Conservation (phyloP, 2,797 vertebrate genomes). For the Sternarchorhynchus goeldii region DNA sequence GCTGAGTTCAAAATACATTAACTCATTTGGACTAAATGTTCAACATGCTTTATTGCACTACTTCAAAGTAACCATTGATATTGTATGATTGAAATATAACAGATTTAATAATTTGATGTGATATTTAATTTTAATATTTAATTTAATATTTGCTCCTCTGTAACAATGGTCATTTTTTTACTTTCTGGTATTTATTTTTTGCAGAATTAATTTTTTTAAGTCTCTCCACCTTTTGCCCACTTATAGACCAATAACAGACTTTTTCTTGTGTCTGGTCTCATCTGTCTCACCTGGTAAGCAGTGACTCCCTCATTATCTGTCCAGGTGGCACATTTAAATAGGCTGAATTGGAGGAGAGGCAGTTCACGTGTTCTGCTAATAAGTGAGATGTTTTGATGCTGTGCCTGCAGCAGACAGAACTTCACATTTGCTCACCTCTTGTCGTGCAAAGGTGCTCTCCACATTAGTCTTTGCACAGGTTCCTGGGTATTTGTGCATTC, state of each 20-base stretch:
- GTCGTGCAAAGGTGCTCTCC: neutral
- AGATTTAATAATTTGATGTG: too few species aligned
- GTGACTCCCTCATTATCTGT: neutral
- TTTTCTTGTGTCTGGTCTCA: neutral
- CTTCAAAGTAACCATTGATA: too few species aligned
- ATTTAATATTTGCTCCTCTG: too few species aligned
- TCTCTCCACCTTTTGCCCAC: neutral
- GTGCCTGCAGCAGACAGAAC: neutral
- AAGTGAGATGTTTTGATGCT: conserved; percentile 2
- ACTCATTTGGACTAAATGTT: too few species aligned
- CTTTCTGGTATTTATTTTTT: too few species aligned
- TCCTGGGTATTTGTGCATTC: neutral
- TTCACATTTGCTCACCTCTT: neutral
- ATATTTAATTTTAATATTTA: too few species aligned
- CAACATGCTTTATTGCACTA: too few species aligned
- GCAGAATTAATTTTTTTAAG: neutral
- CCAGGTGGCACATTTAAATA: neutral
- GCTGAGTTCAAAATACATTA: too few species aligned
- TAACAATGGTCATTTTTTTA: too few species aligned
- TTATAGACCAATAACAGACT: neutral
- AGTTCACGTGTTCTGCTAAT: neutral
- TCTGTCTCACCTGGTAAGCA: neutral
- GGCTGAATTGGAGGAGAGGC: neutral
- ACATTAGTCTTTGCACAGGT: neutral
- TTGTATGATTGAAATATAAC: too few species aligned